Conservation (phyloP, 2,888 invertebrate species). For the Latheticus oryzae region DNA sequence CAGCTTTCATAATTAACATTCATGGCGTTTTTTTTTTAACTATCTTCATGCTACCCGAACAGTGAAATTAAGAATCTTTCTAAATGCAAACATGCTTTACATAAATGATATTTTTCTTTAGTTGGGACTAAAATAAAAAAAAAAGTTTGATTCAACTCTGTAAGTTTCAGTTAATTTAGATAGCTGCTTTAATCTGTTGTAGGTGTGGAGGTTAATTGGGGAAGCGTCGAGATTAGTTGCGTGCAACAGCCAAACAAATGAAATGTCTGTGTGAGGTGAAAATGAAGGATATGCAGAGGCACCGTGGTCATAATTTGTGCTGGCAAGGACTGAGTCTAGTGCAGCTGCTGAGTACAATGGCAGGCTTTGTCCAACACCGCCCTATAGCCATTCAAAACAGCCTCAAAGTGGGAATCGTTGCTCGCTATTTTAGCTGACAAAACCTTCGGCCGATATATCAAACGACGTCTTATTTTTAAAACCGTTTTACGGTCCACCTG, state of each 20-base stretch:
- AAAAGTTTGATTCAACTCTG: too few species aligned
- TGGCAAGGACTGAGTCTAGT: conserved; percentile 55
- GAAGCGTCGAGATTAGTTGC: too few species aligned
- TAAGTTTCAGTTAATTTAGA: too few species aligned
- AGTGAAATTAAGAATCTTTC: neutral
- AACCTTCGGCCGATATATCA: conserved; percentile 64
- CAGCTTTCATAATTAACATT: conserved; percentile 9
- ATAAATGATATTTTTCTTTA: too few species aligned
- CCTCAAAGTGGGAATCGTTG: conserved; percentile 60
- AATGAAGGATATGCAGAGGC: conserved; percentile 37
- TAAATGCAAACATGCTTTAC: too few species aligned
- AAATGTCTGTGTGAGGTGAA: conserved; percentile 35
- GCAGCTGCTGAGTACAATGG: conserved; percentile 63
- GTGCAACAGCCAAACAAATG: conserved; percentile 1
- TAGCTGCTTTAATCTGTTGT: too few species aligned
- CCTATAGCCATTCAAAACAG: conserved; percentile 64
- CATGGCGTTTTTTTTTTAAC: conserved; percentile 2
- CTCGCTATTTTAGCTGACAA: conserved; percentile 64
- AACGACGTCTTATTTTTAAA: conserved; percentile 63
- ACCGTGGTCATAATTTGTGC: conserved; percentile 51
- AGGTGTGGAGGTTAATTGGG: too few species aligned
- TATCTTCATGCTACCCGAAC: neutral
- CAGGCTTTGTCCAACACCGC: conserved; percentile 62
- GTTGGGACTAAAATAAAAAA: too few species aligned
- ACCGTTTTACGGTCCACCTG: conserved; percentile 56